A percentile compares a stretch with the other conserved stretches of the same genome.
phyloP scores from a whole-genome alignment of 2,797 vertebrate genomes.

The Hyperoplus immaculatus region DNA sequence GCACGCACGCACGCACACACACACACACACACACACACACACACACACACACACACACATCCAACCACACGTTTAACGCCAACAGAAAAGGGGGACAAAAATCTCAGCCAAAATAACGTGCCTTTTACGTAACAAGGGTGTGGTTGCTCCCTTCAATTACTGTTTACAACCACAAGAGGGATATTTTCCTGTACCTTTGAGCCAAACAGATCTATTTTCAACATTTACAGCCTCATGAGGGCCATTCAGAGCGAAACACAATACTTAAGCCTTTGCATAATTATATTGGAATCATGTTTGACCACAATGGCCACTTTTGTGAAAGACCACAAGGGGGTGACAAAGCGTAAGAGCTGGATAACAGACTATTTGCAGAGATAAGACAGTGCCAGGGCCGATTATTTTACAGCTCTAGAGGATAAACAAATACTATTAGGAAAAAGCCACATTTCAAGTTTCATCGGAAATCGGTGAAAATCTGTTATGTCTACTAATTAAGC shows the following conservation, averaged over 20 bases:
- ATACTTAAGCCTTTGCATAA: slow-evolving; percentile 39
- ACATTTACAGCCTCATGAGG: slow-evolving; percentile 30
- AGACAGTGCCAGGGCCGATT: background rate
- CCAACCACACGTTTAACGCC: slow-evolving; percentile 55
- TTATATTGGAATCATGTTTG: slow-evolving; percentile 21
- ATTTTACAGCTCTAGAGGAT: background rate
- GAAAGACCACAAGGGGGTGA: slow-evolving; percentile 71
- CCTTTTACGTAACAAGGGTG: slow-evolving; percentile 53
- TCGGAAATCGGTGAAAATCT: background rate
- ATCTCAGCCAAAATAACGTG: slow-evolving; percentile 62
- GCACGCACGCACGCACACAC: slow-evolving; percentile 68
- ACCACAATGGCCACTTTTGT: slow-evolving; percentile 29
- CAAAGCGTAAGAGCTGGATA: slow-evolving; percentile 13
- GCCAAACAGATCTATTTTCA: slow-evolving; percentile 66
- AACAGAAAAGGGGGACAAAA: slow-evolving; percentile 34
- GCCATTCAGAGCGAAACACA: slow-evolving; percentile 42
- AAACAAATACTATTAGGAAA: slow-evolving; percentile 29
- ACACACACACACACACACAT: slow-evolving; percentile 66
- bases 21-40: slow-evolving; percentile 72
- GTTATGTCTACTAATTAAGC: background rate
- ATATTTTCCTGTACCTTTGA: slow-evolving; percentile 57
- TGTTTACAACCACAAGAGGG: slow-evolving; percentile 66
- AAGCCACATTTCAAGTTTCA: slow-evolving; percentile 7
- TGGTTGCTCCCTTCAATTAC: slow-evolving; percentile 68
- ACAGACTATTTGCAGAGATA: background rate